Conservation (phyloP, 1,140 invertebrate species). For the Lucilia sericata region DNA sequence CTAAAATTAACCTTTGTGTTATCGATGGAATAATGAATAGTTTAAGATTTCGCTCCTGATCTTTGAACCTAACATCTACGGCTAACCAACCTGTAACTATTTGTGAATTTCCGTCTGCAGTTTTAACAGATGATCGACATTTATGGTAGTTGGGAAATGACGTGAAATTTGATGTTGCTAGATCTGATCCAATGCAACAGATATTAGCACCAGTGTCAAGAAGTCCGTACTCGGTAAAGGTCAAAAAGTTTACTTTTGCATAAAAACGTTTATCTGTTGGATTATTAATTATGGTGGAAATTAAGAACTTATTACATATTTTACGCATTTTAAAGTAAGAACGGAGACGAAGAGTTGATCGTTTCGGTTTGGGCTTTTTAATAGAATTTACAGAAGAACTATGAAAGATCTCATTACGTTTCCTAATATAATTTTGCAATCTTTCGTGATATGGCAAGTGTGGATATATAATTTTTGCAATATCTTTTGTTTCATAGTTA, state of each 20-base stretch:
- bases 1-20: conserved; percentile 3
- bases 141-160: background rate
- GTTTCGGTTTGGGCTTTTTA: background rate
- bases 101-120: conserved; percentile 32
- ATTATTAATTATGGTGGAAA: background rate
- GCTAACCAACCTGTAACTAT: background rate
- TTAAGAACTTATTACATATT: background rate
- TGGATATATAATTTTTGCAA: background rate
- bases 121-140: background rate
- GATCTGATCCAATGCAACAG: conserved; percentile 7
- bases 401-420: conserved; percentile 25
- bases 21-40: conserved; percentile 34
- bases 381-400: background rate
- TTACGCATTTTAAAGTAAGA: conserved; percentile 7
- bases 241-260: conserved; percentile 25
- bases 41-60: background rate
- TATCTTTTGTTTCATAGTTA: background rate
- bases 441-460: background rate
- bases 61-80: background rate
- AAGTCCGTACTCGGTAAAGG: background rate
- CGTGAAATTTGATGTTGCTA: conserved; percentile 28
- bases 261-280: background rate
- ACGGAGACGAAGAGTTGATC: background rate
- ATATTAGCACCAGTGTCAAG: background rate
- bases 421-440: background rate